Conservation (phyloP, 2,888 invertebrate genomes). For the Neuroscelio doddi region DNA sequence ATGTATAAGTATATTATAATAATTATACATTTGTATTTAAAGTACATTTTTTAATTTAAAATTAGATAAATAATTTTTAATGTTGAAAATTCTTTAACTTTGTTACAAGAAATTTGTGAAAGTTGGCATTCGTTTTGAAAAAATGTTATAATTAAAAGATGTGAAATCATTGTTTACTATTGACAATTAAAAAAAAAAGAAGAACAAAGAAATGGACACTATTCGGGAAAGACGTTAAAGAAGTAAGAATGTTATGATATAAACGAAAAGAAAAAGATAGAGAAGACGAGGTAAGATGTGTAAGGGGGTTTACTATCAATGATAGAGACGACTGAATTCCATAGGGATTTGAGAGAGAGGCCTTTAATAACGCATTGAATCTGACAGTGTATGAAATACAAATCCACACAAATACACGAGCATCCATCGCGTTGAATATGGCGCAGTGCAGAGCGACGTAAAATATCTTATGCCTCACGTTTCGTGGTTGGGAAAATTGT, state of each 20-base stretch:
- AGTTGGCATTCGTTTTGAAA: no score
- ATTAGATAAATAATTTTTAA: no score
- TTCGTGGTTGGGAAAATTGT: slow-evolving; percentile 22
- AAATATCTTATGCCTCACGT: slow-evolving; percentile 42
- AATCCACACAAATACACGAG: slow-evolving; percentile 29
- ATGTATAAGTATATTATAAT: no score
- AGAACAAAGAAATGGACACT: no score
- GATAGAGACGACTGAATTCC: slow-evolving; percentile 25
- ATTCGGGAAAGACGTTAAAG: no score
- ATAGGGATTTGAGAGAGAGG: slow-evolving; percentile 17
- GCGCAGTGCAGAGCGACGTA: slow-evolving; percentile 33
- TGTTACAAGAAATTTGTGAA: no score
- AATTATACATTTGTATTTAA: no score
- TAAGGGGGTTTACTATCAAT: slow-evolving; percentile 8
- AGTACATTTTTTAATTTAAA: no score
- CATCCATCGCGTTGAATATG: slow-evolving; percentile 37
- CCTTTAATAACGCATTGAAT: slow-evolving; percentile 9
- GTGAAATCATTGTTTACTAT: no score
- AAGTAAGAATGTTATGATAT: slow-evolving; percentile 25
- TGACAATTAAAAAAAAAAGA: no score
- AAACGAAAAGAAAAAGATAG: slow-evolving; percentile 20
- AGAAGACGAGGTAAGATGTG: slow-evolving; percentile 5
- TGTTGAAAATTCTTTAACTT: no score
- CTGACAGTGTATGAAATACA: slow-evolving; percentile 30
- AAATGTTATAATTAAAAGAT: no score